phyloP scores from a whole-genome alignment of 2,113 vertebrate genomes.

The Morone saxatilis region DNA sequence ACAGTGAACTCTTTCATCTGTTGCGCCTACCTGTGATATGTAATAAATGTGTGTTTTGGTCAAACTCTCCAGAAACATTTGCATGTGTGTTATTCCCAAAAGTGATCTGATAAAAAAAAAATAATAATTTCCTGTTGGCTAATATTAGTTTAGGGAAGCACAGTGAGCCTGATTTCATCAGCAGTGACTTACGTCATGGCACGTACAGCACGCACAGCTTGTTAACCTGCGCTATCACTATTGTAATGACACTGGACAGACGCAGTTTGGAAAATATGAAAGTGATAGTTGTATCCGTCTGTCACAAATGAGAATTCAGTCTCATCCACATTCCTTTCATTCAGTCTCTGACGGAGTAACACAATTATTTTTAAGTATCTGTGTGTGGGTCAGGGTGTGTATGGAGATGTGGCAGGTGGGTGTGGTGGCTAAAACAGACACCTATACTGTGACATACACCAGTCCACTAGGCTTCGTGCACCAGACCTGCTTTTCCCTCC shows the following conservation, averaged over 20 bases:
- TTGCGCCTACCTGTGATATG: neutral
- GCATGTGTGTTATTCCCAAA: neutral
- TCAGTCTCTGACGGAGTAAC: neutral
- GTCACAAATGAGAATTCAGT: constrained; percentile 5
- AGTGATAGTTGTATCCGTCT: constrained; percentile 1
- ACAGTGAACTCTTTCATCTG: neutral
- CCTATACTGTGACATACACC: constrained; percentile 46
- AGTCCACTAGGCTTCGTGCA: constrained; percentile 10
- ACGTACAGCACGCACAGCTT: neutral
- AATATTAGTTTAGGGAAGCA: constrained; percentile 43
- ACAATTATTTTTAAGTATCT: constrained; percentile 6
- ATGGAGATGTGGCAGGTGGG: constrained; percentile 69
- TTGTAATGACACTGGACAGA: neutral
- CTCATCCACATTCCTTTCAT: constrained; percentile 41
- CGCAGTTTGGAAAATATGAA: constrained; percentile 10
- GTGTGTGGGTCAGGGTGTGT: constrained; percentile 18
- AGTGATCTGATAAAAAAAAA: constrained; percentile 8
- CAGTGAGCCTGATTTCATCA: constrained; percentile 1
- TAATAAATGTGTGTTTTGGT: neutral
- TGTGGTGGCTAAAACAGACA: constrained; percentile 69
- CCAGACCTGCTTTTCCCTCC: constrained; percentile 43
- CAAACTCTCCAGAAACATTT: neutral
- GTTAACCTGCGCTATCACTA: neutral
- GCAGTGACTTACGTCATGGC: constrained; percentile 34
- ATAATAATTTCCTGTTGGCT: constrained; percentile 12